Conservation (phyloP, 2,113 vertebrate species). For the Leiothrix lutea region DNA sequence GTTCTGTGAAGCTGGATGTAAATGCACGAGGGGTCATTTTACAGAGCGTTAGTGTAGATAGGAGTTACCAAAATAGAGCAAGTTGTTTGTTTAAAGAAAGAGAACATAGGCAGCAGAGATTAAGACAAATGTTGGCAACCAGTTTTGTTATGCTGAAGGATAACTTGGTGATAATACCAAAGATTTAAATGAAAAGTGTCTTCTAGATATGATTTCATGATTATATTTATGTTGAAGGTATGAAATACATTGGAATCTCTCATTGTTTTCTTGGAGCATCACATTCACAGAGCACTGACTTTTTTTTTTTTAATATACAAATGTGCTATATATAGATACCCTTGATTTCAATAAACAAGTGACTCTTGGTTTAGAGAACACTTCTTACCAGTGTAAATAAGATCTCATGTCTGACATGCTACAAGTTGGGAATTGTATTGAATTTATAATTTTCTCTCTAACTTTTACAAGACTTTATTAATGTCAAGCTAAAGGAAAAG, state of each 20-base stretch:
- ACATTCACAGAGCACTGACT: not conserved
- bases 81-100: constrained; percentile 29
- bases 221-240: not conserved
- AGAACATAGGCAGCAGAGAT: not conserved
- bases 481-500: not conserved
- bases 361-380: not conserved
- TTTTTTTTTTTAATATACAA: not conserved
- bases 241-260: not conserved
- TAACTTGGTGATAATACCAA: not conserved
- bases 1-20: not conserved
- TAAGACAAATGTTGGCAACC: not conserved
- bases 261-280: not conserved
- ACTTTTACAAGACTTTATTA: not conserved
- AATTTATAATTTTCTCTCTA: not conserved
- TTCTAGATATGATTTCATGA: not conserved
- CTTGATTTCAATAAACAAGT: not conserved
- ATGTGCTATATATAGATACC: not conserved
- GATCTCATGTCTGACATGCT: not conserved
- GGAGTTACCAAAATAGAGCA: constrained; percentile 34
- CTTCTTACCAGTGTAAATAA: not conserved
- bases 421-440: not conserved
- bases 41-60: not conserved
- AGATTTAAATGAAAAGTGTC: not conserved
- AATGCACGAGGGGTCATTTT: constrained; percentile 21
- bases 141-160: not conserved